Evolutionary conservation across 2,113 vertebrate species (phyloP).

Genomic region (Oxyura jamaicensis): DNA sequence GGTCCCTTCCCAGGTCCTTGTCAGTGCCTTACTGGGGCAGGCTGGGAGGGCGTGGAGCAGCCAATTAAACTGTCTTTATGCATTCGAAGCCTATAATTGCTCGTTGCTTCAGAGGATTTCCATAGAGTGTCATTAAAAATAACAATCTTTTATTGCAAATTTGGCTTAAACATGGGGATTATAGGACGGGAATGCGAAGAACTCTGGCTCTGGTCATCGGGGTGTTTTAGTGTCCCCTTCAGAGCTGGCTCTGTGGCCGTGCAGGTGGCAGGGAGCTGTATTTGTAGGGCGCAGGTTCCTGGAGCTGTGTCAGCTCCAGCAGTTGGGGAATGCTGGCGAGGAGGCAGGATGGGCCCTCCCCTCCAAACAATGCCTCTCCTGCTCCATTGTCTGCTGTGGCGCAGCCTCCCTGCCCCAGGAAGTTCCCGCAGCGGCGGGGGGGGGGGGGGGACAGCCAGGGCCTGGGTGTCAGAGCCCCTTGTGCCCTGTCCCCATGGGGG

Average conservation of each 20-base stretch:
- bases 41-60: not conserved
- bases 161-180: constrained; percentile 8
- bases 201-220: not conserved
- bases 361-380: constrained; percentile 42
- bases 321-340: not conserved
- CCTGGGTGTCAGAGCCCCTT: accelerated
- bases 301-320: not conserved
- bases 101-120: constrained; percentile 21
- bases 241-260: not conserved
- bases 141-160: constrained; percentile 34
- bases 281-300: too few species aligned
- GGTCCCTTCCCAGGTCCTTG: not conserved
- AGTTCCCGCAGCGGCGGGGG: not conserved
- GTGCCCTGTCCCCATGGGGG: not conserved
- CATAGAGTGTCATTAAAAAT: constrained; percentile 26
- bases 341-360: not conserved
- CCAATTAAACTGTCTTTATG: not conserved
- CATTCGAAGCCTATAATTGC: not conserved
- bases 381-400: constrained; percentile 47
- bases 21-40: not conserved
- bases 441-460: not conserved
- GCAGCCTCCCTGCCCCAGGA: constrained; percentile 26
- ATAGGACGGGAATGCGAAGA: not conserved
- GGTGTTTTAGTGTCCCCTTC: not conserved
- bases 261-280: not conserved